These are phyloP conservation scores for Hydrophis major DNA, from an alignment of 2,797 vertebrate genomes.

Conservation along the genomic window DNA sequence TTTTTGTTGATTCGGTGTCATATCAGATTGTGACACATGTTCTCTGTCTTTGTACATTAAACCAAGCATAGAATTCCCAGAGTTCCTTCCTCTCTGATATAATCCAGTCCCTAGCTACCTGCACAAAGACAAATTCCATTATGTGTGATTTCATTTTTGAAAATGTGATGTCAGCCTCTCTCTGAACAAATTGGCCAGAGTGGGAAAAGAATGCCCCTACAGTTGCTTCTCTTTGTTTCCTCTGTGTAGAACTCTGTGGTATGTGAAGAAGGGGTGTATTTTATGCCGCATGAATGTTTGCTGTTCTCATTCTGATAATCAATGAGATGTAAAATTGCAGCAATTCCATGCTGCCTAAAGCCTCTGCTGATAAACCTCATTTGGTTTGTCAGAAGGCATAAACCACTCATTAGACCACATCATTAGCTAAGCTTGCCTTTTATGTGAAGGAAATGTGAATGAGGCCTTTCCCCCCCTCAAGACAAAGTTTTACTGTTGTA, in stretches of 20 bases:
- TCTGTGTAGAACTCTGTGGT: conserved; percentile 29
- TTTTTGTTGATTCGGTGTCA: neutral
- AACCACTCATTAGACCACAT: conserved; percentile 54
- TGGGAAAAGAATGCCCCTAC: neutral
- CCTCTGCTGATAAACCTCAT: conserved; percentile 61
- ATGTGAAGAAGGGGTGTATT: conserved; percentile 35
- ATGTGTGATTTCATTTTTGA: conserved; percentile 14
- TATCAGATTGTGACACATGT: neutral
- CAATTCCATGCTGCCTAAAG: conserved; percentile 62
- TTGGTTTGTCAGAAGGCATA: conserved; percentile 65
- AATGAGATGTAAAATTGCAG: conserved; percentile 71
- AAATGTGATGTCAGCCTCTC: conserved; percentile 35
- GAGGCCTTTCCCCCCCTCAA: conserved; percentile 44
- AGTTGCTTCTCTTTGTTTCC: conserved; percentile 30
- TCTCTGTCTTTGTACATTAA: neutral
- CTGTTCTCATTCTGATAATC: conserved; percentile 59
- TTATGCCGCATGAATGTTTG: conserved; percentile 45
- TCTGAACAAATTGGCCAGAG: conserved; percentile 44
- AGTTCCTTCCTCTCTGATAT: conserved; percentile 43
- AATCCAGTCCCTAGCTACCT: conserved; percentile 40
- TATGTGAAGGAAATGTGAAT: conserved; percentile 44
- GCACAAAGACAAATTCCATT: conserved; percentile 38
- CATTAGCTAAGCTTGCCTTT: conserved; percentile 57
- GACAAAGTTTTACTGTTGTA: conserved; percentile 51
- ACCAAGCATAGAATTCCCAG: conserved; percentile 24